Base-by-base conservation (phyloP, 1,140 invertebrate genomes). In the Drosophila pseudoobscura region DNA sequence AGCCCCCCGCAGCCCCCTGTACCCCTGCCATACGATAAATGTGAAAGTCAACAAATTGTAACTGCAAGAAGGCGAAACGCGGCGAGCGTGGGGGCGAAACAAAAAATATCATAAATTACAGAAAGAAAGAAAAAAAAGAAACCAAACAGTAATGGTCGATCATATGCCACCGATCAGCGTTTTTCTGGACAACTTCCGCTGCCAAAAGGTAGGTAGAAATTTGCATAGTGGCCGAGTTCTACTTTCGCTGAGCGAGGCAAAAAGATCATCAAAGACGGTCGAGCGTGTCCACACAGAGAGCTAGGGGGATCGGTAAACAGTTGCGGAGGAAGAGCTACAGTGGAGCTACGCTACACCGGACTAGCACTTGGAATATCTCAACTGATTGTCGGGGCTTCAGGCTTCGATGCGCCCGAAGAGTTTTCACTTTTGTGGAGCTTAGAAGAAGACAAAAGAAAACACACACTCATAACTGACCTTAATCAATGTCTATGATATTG, bases 401-500 rank as follows among this genome's bases (percentile, higher is more conserved):
- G 78, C 74, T 69, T 11, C 3, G 11, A 0, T 68, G 68, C 71
- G 70, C 61, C 47, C 58, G 62, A 63, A 56, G 24, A 66, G 64
- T 70, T 85, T 85, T 85, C 80, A 85, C 80, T 85, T 85, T 85
- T 39, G 78, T 5, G 60, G 52, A 65, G 70, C 59, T 61, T 57
- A 49, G 61, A 17, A 58, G 41, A 53, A 41, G n/a, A 35, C 17
- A 53, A 45, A 26, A 26, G 52, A 15, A 50, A 46, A 47, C 69
- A 51, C 69, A 51, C 77, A 80, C 77, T 80, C 74, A 78, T 78
- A 85, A 85, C 80, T 85, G 80, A 85, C 80, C 80, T 85, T 85
- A 85, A 85, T 85, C 80, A 85, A 85, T 77, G 73, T 63, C 62
- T 65, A 45, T 57, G 35, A 51, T 50, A 51, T 84, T 84, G 80